Evolutionary conservation across 1,140 invertebrate species (phyloP).

Genomic region (Globodera rostochiensis): DNA sequence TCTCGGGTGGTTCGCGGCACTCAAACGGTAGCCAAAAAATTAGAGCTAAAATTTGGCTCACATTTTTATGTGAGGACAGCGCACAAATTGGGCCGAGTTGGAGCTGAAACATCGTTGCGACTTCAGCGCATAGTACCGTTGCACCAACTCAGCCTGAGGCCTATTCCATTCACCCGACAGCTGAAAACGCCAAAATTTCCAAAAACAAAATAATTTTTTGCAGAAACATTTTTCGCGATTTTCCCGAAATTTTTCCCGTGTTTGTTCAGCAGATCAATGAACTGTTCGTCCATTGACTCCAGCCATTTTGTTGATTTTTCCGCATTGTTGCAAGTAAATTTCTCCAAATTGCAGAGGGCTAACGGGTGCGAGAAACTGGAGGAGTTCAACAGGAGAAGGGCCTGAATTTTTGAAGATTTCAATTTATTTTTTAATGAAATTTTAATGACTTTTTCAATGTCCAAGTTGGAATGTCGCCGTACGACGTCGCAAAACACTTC

Average conservation of each 20-base stretch:
- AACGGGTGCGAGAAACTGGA: neutral
- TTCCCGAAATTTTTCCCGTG: constrained; percentile 4
- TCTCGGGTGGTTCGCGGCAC: no score
- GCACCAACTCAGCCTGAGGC: neutral
- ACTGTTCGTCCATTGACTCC: neutral
- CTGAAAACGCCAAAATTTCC: neutral
- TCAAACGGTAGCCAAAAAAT: no score
- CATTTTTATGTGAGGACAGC: constrained; percentile 4
- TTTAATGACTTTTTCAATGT: neutral
- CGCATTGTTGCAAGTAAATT: neutral
- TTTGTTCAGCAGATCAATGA: constrained; percentile 6
- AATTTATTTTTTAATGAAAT: no score
- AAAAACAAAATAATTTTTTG: neutral
- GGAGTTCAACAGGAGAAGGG: neutral
- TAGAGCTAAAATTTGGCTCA: neutral
- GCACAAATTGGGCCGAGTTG: constrained; percentile 4
- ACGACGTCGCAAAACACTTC: neutral
- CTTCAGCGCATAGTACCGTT: constrained; percentile 7
- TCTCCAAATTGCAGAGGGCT: neutral
- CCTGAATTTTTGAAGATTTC: neutral
- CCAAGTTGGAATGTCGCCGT: neutral
- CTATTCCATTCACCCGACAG: neutral
- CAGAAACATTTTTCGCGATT: constrained; percentile 5
- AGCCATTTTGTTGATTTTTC: neutral
- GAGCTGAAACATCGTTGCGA: neutral